phyloP scores from a whole-genome alignment of 2,888 invertebrate species.

The Sarcophaga caerulescens region DNA sequence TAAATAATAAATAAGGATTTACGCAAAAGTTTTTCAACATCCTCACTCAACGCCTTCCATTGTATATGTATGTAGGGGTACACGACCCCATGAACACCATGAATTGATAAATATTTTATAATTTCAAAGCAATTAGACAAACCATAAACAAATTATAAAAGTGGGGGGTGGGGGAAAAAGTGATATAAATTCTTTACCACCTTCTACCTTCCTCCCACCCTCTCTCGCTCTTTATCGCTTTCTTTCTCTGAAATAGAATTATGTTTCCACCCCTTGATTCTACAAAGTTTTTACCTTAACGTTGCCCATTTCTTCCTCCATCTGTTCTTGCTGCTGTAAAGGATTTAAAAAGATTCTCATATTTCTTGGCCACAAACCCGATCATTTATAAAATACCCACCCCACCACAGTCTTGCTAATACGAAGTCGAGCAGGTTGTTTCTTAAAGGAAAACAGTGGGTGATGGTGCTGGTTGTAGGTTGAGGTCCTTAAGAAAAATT shows the following conservation, averaged over 20 bases:
- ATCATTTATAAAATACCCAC: conserved; percentile 34
- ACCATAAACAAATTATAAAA: conserved; percentile 34
- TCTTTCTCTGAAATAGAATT: too few species aligned
- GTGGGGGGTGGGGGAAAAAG: background rate
- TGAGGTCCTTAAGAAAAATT: background rate
- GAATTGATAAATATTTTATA: conserved; percentile 23
- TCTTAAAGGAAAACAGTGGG: background rate
- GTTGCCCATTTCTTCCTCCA: background rate
- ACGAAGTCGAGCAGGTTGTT: background rate
- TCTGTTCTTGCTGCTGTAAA: background rate
- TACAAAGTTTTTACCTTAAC: background rate
- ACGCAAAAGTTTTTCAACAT: background rate
- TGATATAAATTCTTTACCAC: conserved; percentile 7
- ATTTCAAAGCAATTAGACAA: conserved; percentile 44
- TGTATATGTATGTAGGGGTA: too few species aligned
- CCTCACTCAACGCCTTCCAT: background rate
- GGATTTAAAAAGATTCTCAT: conserved; percentile 6
- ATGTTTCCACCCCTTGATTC: too few species aligned
- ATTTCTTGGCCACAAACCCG: conserved; percentile 17
- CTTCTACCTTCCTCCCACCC: background rate
- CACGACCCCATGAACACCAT: background rate
- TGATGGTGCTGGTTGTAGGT: background rate
- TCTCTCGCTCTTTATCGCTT: too few species aligned
- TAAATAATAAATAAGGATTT: conserved; percentile 31
- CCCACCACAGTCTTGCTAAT: background rate